Base-by-base conservation (phyloP, 2,797 vertebrate species). In the Anguilla marmorata region DNA sequence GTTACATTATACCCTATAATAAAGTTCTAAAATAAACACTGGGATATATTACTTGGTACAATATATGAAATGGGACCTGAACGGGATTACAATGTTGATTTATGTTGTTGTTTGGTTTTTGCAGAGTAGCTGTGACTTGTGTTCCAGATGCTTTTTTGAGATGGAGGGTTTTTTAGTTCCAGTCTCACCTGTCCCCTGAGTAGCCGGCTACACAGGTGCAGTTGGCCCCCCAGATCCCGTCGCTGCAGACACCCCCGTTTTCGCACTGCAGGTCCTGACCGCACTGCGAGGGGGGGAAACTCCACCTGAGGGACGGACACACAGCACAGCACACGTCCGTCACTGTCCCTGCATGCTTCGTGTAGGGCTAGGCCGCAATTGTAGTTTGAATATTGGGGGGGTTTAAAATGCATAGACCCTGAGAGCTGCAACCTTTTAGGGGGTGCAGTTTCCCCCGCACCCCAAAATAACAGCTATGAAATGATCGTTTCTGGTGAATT, bases 171-270 rank as follows among this genome's bases (percentile, higher is more conserved):
- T 41, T 48, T 48, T 19, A 33, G 30, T 45, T 16, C 24, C 8
- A 19, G 54, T 90, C 95, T 92, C 93, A 99, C 98, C 97, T 98
- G 91, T 91, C 92, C 1, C 97, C 97, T 0, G 91, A 91, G 91
- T 96, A 97, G n/a, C 97, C 97, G 0, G 94, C 96, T 90, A 90
- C 96, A 93, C 98, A 99, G 82, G 96, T 97, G 93, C 98, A 99
- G 95, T 99, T 99, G 87, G 96, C 96, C 76, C 97, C 97, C 92
- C 91, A 95, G 12, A 92, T 89, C 0, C 95, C 96, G 0, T 93
- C 96, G 3, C 93, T 86, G 79, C 98, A 99, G 0, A 92, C 91
- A 0, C 97, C 97, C 0, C 96, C 96, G 0, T 96, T 95, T 3
- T 95, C 92, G 91, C 98, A 99, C 14, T 96, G 94, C 85, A 94